Evolutionary conservation across 2,113 vertebrate species (phyloP).

Genomic region (Gorsachius goisagi): DNA sequence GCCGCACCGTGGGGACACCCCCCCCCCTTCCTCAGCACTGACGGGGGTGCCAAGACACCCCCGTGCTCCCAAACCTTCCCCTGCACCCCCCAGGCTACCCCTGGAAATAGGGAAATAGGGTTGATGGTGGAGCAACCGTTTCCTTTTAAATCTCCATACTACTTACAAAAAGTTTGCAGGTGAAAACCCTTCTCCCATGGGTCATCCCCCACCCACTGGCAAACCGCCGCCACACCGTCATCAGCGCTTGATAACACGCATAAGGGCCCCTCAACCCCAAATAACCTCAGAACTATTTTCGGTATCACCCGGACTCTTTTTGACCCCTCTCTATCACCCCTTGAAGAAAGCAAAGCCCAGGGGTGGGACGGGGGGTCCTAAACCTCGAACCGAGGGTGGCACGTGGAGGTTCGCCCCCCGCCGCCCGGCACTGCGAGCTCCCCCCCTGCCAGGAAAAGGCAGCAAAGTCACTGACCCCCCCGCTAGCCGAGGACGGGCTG

Average conservation of each 20-base stretch:
- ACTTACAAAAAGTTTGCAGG: not conserved
- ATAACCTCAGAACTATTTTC: not conserved
- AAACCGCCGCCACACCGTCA: not conserved
- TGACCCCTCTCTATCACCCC: not conserved
- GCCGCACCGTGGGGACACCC: not conserved
- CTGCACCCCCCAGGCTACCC: no score
- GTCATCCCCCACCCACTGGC: not conserved
- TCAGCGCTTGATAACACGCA: fast-evolving
- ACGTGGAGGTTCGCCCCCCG: fast-evolving
- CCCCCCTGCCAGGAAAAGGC: no score
- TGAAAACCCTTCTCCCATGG: not conserved
- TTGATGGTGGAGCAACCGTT: not conserved
- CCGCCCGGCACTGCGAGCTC: no score
- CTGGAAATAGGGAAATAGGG: not conserved
- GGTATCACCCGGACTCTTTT: not conserved
- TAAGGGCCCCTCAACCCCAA: not conserved
- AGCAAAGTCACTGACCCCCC: no score
- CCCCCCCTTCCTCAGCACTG: not conserved
- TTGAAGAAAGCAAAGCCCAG: not conserved
- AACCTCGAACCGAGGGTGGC: no score
- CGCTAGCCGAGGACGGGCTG: no score
- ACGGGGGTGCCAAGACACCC: not conserved
- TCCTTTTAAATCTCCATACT: not conserved
- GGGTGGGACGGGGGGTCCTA: not conserved
- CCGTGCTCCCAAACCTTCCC: not conserved